Base-by-base conservation (phyloP, 2,113 vertebrate species). In the mouse (Mus musculus) region DNA sequence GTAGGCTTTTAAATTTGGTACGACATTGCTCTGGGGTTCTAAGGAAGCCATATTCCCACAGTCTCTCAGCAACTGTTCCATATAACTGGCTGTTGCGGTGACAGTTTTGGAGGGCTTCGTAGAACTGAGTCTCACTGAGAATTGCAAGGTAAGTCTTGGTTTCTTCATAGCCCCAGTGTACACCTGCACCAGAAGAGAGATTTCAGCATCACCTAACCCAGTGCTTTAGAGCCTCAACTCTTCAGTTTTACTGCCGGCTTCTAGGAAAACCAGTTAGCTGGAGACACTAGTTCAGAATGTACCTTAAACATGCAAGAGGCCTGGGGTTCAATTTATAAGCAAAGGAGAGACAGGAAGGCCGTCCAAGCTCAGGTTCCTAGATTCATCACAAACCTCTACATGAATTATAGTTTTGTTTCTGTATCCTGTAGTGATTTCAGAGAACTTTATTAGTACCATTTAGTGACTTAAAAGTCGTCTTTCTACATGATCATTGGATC, bases 111-210 rank as follows among this genome's bases (percentile, higher is more conserved):
- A 98, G 97, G 11, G 97, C 95, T 96, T 97, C 88, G 0, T 97
- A 98, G 95, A 98, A 98, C 88, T 98, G 97, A 86, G 96, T 98
- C 88, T 98, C 97, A 95, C 95, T 97, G 52, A 98, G 97, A 84
- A 97, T 95, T 94, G 95, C 95, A 96, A 98, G 97, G 76, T 97
- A 98, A 85, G 97, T 97, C 95, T 98, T 98, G 78, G 97, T 98
- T 88, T 98, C 97, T 93, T 97, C 97, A 89, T 97, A 97, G 76
- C 97, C 97, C 97, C 97, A 97, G 72, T 98, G 97, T 39, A 98
- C 95, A 96, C 97, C 97, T 98, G 95, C 56, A 63, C 95, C 95
- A 92, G 81, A 90, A 98, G 56, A 97, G 93, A 96, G 93, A 78
- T 96, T 92, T 97, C 33, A 96, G 81, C 49, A 90, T 42, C 49